These are phyloP conservation scores for Aphidoletes aphidimyza DNA, from an alignment of 2,888 invertebrate species.

Conservation along the genomic window DNA sequence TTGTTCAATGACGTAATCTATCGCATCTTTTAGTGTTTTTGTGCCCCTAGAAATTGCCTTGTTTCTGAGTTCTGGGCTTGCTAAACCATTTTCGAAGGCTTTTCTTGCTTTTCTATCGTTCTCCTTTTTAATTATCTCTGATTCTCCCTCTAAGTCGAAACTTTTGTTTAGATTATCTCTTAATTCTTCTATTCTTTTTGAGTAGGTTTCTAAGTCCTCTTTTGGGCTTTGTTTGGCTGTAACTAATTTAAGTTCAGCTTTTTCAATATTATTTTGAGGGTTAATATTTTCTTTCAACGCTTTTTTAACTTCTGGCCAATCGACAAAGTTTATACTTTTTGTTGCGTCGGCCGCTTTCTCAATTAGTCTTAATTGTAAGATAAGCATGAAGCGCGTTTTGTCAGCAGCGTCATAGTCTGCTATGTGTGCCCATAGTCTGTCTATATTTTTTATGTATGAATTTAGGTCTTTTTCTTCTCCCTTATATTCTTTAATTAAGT, in stretches of 20 bases:
- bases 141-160: neutral
- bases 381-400: neutral
- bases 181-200: neutral
- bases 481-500: neutral
- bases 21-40: neutral
- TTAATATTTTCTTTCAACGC: neutral
- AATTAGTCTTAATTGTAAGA: neutral
- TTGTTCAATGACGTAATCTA: conserved; percentile 10
- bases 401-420: neutral
- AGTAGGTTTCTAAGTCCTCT: neutral
- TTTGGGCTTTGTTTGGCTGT: neutral
- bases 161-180: neutral
- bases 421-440: neutral
- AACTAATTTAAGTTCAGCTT: neutral
- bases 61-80: neutral
- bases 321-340: neutral
- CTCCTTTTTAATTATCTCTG: neutral
- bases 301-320: neutral
- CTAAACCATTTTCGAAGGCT: neutral
- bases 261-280: neutral
- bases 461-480: neutral
- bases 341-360: neutral
- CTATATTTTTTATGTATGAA: neutral
- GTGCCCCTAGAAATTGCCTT: neutral
- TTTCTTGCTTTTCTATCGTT: neutral